Evolutionary conservation across 2,888 invertebrate species (phyloP).

Genomic region (Drosophila barbarae): DNA sequence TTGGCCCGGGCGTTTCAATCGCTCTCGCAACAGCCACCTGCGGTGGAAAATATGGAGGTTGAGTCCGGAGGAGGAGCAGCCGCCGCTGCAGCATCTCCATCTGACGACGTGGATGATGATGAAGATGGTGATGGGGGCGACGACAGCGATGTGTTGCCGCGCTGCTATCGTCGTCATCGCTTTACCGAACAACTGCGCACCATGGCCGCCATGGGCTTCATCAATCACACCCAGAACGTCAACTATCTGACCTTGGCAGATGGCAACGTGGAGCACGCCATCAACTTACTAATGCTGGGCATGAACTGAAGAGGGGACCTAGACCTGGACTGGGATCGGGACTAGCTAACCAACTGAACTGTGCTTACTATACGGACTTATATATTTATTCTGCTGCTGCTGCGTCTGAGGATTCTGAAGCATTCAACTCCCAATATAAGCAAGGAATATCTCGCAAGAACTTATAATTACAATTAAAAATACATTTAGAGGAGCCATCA

Average conservation of each 20-base stretch:
- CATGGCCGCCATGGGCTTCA: conserved; percentile 95
- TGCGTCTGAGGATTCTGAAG: conserved; percentile 39
- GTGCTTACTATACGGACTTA: conserved; percentile 35
- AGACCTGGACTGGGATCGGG: not conserved
- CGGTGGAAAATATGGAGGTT: conserved; percentile 57
- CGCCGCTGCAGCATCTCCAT: conserved; percentile 35
- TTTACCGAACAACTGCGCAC: conserved; percentile 84
- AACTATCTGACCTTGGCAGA: conserved; percentile 87
- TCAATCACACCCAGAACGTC: conserved; percentile 90
- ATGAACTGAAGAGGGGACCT: conserved; percentile 61
- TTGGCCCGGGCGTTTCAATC: conserved; percentile 59
- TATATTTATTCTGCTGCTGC: conserved; percentile 58
- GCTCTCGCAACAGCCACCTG: conserved; percentile 40
- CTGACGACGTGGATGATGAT: conserved; percentile 53
- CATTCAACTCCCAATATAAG: conserved; percentile 36
- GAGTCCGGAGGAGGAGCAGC: conserved; percentile 14
- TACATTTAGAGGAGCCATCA: conserved; percentile 18
- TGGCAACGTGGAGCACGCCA: conserved; percentile 94
- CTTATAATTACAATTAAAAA: conserved; percentile 33
- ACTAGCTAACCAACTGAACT: conserved; percentile 11
- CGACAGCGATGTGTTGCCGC: conserved; percentile 70
- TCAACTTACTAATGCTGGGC: conserved; percentile 88
- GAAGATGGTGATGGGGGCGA: conserved; percentile 55
- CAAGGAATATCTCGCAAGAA: conserved; percentile 30
- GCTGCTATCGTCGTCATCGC: conserved; percentile 73